Percentiles rank a stretch among this genome's conserved stretches.
Evolutionary conservation across 2,797 vertebrate species (phyloP).

Genomic region (Hyperoplus lanceolatus): DNA sequence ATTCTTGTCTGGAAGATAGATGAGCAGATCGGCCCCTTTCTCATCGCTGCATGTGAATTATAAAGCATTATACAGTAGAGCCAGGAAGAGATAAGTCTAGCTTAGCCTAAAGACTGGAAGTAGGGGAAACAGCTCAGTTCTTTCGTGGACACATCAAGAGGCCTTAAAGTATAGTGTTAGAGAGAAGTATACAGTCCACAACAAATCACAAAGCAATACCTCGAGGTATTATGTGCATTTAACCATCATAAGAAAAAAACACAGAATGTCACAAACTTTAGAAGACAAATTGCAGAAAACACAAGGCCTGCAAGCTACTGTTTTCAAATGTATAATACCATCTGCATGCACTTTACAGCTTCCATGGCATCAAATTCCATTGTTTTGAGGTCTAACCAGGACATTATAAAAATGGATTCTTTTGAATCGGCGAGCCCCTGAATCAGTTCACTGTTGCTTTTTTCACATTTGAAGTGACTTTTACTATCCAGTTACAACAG

Average conservation of each 20-base stretch:
- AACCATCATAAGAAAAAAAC: background rate
- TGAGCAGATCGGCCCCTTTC: background rate
- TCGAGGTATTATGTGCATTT: background rate
- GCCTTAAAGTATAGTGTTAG: too few relatives aligned
- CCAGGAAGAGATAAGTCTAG: background rate
- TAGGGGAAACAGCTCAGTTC: background rate
- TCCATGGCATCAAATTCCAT: background rate
- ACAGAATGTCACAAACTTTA: background rate
- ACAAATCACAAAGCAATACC: background rate
- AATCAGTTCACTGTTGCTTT: background rate
- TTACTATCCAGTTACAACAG: slow-evolving; percentile 26
- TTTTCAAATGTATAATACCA: background rate
- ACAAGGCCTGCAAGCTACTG: background rate
- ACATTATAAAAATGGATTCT: background rate
- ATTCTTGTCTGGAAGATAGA: background rate
- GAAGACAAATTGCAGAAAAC: background rate
- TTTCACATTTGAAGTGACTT: slow-evolving; percentile 21
- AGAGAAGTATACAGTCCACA: background rate
- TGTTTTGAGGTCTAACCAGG: background rate
- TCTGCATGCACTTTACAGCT: background rate
- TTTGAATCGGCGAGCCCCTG: background rate
- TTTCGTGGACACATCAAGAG: too few relatives aligned
- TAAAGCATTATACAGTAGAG: background rate
- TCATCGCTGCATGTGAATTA: background rate
- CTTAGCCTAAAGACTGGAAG: background rate